Conservation (phyloP, 2,888 invertebrate genomes). For the Machimus atricapillus region DNA sequence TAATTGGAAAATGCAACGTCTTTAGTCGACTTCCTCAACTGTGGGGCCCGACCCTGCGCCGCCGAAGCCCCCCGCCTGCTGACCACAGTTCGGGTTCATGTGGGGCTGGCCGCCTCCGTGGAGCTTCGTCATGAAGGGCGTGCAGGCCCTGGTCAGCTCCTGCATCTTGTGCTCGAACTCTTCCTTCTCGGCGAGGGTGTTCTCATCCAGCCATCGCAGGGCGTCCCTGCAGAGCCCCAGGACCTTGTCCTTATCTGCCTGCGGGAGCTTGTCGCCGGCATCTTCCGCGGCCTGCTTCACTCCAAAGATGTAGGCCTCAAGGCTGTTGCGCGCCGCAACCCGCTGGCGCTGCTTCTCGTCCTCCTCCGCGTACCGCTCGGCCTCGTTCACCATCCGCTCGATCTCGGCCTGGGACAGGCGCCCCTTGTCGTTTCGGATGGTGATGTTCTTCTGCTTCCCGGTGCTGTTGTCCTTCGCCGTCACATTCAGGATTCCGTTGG, state of each 20-base stretch:
- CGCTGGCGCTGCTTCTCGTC: constrained; percentile 72
- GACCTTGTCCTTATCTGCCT: constrained; percentile 73
- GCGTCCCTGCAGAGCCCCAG: constrained; percentile 70
- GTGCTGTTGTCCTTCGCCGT: constrained; percentile 73
- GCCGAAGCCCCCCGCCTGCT: constrained; percentile 72
- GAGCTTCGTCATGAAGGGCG: constrained; percentile 53
- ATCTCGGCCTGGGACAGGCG: constrained; percentile 79
- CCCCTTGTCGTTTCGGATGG: constrained; percentile 81
- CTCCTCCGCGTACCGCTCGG: constrained; percentile 73
- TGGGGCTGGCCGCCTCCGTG: constrained; percentile 44
- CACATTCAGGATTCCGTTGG: constrained; percentile 91
- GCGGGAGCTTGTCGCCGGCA: constrained; percentile 68
- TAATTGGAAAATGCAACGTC: neutral
- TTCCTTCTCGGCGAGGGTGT: constrained; percentile 74
- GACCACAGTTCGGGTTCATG: constrained; percentile 49
- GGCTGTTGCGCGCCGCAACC: constrained; percentile 71
- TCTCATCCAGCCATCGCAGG: constrained; percentile 75
- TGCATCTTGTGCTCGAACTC: constrained; percentile 67
- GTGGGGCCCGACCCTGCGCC: constrained; percentile 57
- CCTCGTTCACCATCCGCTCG: constrained; percentile 76
- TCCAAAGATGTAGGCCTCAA: constrained; percentile 73
- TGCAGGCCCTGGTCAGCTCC: constrained; percentile 53
- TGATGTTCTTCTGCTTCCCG: constrained; percentile 74
- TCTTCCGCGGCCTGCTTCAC: constrained; percentile 73
- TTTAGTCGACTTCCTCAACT: constrained; percentile 50